These are phyloP conservation scores for Athalia cordata DNA, from an alignment of 2,888 invertebrate species.

Conservation along the genomic window DNA sequence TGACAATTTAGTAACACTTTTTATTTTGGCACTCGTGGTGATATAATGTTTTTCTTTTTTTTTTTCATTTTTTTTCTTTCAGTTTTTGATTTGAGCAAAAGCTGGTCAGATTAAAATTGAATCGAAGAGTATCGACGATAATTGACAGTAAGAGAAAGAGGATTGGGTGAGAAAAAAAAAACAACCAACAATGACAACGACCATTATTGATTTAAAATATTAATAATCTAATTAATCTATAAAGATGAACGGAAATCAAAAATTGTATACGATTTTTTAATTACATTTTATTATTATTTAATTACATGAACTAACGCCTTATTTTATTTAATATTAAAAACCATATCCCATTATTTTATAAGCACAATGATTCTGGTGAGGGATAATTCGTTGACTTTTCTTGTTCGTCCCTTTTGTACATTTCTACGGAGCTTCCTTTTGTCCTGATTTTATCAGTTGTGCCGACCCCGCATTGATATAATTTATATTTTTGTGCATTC, in stretches of 20 bases:
- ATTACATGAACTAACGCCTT: conserved; percentile 41
- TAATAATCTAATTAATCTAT: background rate
- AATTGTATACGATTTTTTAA: conserved; percentile 72
- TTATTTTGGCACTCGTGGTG: conserved; percentile 43
- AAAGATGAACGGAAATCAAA: conserved; percentile 62
- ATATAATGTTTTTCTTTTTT: conserved; percentile 33
- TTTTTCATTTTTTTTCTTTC: background rate
- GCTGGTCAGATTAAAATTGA: background rate
- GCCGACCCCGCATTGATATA: no score
- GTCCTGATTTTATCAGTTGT: no score
- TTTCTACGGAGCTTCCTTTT: no score
- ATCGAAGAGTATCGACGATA: background rate
- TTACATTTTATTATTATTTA: conserved; percentile 72
- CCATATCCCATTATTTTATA: no score
- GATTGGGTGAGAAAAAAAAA: background rate
- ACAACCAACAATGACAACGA: background rate
- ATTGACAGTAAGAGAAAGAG: no score
- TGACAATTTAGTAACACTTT: conserved; percentile 33
- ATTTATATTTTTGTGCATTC: no score
- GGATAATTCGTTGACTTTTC: no score
- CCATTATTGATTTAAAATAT: conserved; percentile 1
- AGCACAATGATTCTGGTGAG: no score
- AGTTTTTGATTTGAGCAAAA: background rate
- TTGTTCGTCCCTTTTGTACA: no score
- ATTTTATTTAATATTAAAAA: conserved; percentile 40